Conservation (phyloP, 2,888 invertebrate species). For the Bombyx huttoni region DNA sequence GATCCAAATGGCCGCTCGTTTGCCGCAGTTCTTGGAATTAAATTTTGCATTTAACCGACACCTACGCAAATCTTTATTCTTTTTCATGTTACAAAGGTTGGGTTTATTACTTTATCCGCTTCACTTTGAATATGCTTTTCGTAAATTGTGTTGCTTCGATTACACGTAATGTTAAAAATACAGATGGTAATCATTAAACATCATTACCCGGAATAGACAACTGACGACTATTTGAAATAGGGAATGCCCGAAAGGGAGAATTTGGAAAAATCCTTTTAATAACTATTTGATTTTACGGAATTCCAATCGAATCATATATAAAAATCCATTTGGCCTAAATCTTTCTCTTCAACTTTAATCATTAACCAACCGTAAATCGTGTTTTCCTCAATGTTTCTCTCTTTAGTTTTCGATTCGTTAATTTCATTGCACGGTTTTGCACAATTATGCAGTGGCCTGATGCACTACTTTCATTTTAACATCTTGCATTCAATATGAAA, state of each 20-base stretch:
- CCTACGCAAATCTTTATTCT: constrained; percentile 48
- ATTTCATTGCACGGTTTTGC: constrained; percentile 9
- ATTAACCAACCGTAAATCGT: background rate
- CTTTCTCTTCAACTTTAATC: too few species aligned
- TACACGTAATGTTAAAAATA: too few species aligned
- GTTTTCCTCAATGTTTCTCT: constrained; percentile 43
- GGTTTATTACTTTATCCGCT: constrained; percentile 1
- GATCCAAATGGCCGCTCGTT: constrained; percentile 40
- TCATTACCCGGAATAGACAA: too few species aligned
- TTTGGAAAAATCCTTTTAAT: too few species aligned
- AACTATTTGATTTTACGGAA: too few species aligned
- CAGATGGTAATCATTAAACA: too few species aligned
- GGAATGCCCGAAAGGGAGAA: too few species aligned
- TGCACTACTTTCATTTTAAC: constrained; percentile 1
- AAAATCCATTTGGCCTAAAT: too few species aligned
- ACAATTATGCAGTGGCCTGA: constrained; percentile 8
- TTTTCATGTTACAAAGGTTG: constrained; percentile 27
- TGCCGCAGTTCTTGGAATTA: constrained; percentile 48
- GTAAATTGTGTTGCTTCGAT: background rate
- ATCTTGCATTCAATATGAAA: background rate
- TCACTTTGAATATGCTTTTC: background rate
- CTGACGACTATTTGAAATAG: too few species aligned
- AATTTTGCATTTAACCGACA: constrained; percentile 54
- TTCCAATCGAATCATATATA: too few species aligned
- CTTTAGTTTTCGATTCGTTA: constrained; percentile 19